Evolutionary conservation across 2,888 invertebrate genomes (phyloP).

Genomic region (Crematogaster levior): DNA sequence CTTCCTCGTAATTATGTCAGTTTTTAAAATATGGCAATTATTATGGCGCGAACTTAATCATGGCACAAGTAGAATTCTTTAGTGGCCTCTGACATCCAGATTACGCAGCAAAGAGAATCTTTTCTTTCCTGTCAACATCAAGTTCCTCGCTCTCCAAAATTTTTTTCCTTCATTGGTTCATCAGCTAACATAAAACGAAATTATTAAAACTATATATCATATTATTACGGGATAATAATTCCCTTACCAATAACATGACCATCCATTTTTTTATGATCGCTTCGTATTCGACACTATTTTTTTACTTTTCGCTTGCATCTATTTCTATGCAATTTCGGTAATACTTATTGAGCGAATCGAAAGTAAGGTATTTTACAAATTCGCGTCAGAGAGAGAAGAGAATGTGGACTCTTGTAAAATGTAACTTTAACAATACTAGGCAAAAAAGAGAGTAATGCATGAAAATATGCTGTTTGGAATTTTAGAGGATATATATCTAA

Average conservation of each 20-base stretch:
- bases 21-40: slow-evolving; percentile 75
- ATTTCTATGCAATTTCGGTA: slow-evolving; percentile 56
- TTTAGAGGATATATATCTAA: neutral
- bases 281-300: slow-evolving; percentile 43
- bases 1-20: slow-evolving; percentile 33
- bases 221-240: neutral
- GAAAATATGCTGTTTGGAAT: neutral
- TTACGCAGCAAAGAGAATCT: neutral
- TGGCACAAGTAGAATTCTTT: slow-evolving; percentile 69
- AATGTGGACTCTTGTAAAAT: neutral
- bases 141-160: neutral
- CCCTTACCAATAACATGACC: neutral
- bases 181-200: neutral
- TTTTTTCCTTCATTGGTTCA: neutral
- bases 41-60: slow-evolving; percentile 73
- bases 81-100: slow-evolving; percentile 16
- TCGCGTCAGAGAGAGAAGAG: neutral
- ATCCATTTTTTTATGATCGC: slow-evolving; percentile 36
- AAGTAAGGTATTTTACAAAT: neutral
- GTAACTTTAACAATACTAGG: neutral
- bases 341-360: slow-evolving; percentile 62
- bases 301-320: slow-evolving; percentile 19
- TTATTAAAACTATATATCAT: neutral
- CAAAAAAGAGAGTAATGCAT: neutral
- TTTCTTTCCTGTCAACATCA: neutral